phyloP scores from a whole-genome alignment of 2,888 invertebrate species.

The Drosophila merina region DNA sequence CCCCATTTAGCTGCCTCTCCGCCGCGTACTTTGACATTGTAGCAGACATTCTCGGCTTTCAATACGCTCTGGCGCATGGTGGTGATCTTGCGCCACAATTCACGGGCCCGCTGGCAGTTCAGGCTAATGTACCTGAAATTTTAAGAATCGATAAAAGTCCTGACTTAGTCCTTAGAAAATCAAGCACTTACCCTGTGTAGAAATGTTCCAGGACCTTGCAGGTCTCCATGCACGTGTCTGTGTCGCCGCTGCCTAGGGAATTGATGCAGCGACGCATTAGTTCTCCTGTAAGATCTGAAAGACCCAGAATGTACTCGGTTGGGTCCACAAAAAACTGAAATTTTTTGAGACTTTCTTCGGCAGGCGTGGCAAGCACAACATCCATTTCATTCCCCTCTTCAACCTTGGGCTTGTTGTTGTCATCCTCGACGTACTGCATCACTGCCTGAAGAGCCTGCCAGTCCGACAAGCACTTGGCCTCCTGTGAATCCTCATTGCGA shows the following conservation, averaged over 20 bases:
- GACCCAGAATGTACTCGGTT: slow-evolving; percentile 88
- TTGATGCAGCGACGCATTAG: slow-evolving; percentile 95
- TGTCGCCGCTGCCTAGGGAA: slow-evolving; percentile 90
- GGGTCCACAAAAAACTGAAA: slow-evolving; percentile 83
- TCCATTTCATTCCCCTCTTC: slow-evolving; percentile 1
- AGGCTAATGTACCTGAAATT: slow-evolving; percentile 83
- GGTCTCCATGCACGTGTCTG: slow-evolving; percentile 88
- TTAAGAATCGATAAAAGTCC: no score
- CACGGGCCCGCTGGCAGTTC: slow-evolving; percentile 85
- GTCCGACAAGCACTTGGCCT: slow-evolving; percentile 85
- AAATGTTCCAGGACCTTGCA: slow-evolving; percentile 88
- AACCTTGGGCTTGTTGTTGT: slow-evolving; percentile 8
- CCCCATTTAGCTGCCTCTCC: slow-evolving; percentile 89
- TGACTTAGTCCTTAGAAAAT: no score
- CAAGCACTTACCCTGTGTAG: slow-evolving; percentile 77
- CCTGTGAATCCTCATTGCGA: slow-evolving; percentile 69
- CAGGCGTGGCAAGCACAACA: not conserved
- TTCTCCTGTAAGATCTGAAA: slow-evolving; percentile 95
- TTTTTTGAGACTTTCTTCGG: slow-evolving; percentile 23
- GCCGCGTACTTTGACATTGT: slow-evolving; percentile 91
- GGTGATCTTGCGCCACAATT: slow-evolving; percentile 89
- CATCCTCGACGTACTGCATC: slow-evolving; percentile 83
- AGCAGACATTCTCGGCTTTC: slow-evolving; percentile 94
- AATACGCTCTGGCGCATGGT: slow-evolving; percentile 90
- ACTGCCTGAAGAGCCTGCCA: slow-evolving; percentile 86